Percentiles rank a stretch among this genome's conserved stretches.
phyloP scores from a whole-genome alignment of 1,140 invertebrate genomes.

The Rhysida immarginata region DNA sequence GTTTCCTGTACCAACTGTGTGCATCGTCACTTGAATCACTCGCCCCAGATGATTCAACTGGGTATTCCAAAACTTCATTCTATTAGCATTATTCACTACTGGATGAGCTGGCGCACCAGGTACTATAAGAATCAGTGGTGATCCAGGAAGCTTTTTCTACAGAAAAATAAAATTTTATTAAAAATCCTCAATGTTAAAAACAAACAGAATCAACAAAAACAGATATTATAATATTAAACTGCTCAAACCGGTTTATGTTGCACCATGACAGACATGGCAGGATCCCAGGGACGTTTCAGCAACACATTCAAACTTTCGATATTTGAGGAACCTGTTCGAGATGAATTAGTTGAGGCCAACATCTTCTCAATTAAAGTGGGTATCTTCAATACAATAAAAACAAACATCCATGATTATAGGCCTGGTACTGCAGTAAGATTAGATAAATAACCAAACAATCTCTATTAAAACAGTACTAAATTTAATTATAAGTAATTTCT shows the following conservation, averaged over 20 bases:
- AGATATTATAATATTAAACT: background rate
- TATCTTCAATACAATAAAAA: constrained; percentile 31
- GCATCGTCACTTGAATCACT: constrained; percentile 43
- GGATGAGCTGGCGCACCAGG: constrained; percentile 39
- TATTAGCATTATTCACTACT: constrained; percentile 32
- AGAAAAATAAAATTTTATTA: background rate
- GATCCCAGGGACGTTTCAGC: constrained; percentile 63
- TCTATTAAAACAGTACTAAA: too few species aligned
- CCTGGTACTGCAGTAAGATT: too few species aligned
- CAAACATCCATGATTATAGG: too few species aligned
- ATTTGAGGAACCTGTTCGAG: constrained; percentile 19
- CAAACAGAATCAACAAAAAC: background rate
- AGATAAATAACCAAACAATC: too few species aligned
- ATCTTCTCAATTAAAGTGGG: constrained; percentile 63
- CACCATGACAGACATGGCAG: constrained; percentile 38
- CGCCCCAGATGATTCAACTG: constrained; percentile 49
- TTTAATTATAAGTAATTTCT: too few species aligned
- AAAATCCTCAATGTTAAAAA: background rate
- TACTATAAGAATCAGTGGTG: constrained; percentile 51
- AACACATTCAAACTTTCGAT: constrained; percentile 46
- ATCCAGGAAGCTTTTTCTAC: constrained; percentile 51
- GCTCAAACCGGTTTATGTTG: constrained; percentile 40
- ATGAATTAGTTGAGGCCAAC: constrained; percentile 36
- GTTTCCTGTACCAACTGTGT: constrained; percentile 22
- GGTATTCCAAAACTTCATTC: constrained; percentile 51